Base-by-base conservation (phyloP, 2,888 invertebrate species). In the Tachina fera region DNA sequence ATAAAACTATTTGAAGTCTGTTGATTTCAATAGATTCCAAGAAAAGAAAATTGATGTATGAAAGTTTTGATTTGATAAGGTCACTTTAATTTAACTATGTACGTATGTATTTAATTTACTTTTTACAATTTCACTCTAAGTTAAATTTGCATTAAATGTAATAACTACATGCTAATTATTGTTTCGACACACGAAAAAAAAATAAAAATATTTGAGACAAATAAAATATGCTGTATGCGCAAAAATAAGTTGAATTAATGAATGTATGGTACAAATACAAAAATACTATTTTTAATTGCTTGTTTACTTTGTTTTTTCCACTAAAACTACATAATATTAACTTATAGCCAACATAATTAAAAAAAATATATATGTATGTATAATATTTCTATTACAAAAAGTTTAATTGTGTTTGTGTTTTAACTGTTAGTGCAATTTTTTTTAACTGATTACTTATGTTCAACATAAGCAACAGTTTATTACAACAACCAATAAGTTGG, bases 391-490 rank as follows among this genome's bases (percentile, higher is more conserved):
- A 58, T 16, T 56, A 51, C n/a, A 45, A 61, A 56, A 75, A 61
- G 11, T 19, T 63, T 22, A 80, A 72, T 45, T 47, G 3, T 63
- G 19, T 68, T 11, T 74, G 75, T 70, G 19, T 79, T n/a, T 72
- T 74, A 61, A 43, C 61, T 72, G 9, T 58, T 39, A 45, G 16
- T 22, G 51, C 39, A 43, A 72, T 74, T 31, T 70, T 31, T n/a
- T 1, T 71, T 68, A 53, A 80, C 72, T 79, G 63, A 77, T 68
- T 74, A 75, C 68, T 89, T 90, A 90, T 90, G 90, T 88, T 90
- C 88, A 89, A 90, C 89, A 90, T 89, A 91, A 89, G 19, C 87
- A 82, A 76, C 72, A 82, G 49, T 82, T 9, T 53, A 81, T 10
- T 10, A 78, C 3, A 51, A 63, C 67, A 72, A 77, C 68, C 63